These are phyloP conservation scores for Congeria kusceri DNA, from an alignment of 2,888 invertebrate species.

Conservation along the genomic window DNA sequence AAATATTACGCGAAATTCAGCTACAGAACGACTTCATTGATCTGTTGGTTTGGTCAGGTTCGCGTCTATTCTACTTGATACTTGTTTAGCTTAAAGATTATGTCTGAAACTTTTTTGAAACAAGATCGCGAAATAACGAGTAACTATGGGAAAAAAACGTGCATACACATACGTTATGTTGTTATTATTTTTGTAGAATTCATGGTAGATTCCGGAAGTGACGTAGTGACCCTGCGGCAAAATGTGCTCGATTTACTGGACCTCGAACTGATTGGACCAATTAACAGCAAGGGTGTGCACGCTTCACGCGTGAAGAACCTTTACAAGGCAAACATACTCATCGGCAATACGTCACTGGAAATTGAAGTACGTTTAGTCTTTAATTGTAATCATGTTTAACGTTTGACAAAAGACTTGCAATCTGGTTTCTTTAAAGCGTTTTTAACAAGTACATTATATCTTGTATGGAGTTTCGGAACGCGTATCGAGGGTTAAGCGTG, in stretches of 20 bases:
- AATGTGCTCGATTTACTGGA: constrained; percentile 76
- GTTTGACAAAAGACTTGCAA: too few species aligned
- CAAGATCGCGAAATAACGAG: too few species aligned
- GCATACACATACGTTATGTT: too few species aligned
- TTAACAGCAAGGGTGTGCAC: constrained; percentile 81
- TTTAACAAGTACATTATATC: background rate
- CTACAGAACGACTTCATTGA: too few species aligned
- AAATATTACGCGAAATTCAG: too few species aligned
- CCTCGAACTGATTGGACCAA: constrained; percentile 77
- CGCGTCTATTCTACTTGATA: too few species aligned
- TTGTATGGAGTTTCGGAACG: background rate
- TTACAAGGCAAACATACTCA: constrained; percentile 75
- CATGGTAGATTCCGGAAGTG: constrained; percentile 84
- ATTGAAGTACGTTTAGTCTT: constrained; percentile 73
- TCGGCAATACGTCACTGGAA: constrained; percentile 77
- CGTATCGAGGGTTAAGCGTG: too few species aligned
- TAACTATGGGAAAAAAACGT: too few species aligned
- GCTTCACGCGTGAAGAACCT: constrained; percentile 78
- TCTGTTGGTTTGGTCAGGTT: too few species aligned
- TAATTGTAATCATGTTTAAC: too few species aligned
- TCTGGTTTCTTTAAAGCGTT: background rate
- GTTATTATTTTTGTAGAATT: constrained; percentile 72
- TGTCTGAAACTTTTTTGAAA: too few species aligned
- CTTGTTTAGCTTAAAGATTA: too few species aligned
- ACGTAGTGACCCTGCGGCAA: constrained; percentile 80